A percentile compares a stretch with the other conserved stretches of the same genome.
These are phyloP conservation scores for Miltochrista miniata DNA, from an alignment of 2,888 invertebrate genomes.

Conservation along the genomic window DNA sequence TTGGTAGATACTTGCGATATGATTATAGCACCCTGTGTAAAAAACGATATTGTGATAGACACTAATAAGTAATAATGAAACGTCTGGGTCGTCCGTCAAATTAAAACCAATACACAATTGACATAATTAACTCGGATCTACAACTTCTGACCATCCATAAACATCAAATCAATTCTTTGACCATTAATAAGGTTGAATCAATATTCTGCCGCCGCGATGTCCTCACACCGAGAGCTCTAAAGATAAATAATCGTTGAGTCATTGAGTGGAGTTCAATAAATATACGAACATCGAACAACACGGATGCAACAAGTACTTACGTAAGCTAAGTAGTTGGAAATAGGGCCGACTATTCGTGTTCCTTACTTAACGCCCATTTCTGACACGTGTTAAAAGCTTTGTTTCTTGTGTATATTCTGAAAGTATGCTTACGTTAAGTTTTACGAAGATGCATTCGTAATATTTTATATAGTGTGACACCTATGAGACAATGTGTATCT, in stretches of 20 bases:
- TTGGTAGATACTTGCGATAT: too few relatives aligned
- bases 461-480: too few relatives aligned
- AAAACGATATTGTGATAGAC: too few relatives aligned
- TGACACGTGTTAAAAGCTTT: neutral
- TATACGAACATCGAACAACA: neutral
- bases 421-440: too few relatives aligned
- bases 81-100: too few relatives aligned
- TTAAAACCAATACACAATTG: too few relatives aligned
- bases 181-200: neutral
- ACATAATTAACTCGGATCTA: neutral
- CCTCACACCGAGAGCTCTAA: neutral
- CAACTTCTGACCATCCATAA: neutral
- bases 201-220: neutral
- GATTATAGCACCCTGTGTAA: too few relatives aligned
- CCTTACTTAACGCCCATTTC: neutral
- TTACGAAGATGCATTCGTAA: too few relatives aligned
- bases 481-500: too few relatives aligned
- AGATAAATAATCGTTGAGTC: neutral
- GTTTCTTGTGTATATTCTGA: neutral
- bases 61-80: too few relatives aligned
- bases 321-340: neutral
- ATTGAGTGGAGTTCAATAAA: neutral
- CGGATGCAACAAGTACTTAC: constrained; percentile 3
- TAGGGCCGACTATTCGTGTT: neutral
- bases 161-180: neutral